Percentiles rank a stretch among this genome's conserved stretches.
These are phyloP conservation scores for Odocoileus virginianus DNA, from an alignment of 2,113 vertebrate species.

Conservation along the genomic window DNA sequence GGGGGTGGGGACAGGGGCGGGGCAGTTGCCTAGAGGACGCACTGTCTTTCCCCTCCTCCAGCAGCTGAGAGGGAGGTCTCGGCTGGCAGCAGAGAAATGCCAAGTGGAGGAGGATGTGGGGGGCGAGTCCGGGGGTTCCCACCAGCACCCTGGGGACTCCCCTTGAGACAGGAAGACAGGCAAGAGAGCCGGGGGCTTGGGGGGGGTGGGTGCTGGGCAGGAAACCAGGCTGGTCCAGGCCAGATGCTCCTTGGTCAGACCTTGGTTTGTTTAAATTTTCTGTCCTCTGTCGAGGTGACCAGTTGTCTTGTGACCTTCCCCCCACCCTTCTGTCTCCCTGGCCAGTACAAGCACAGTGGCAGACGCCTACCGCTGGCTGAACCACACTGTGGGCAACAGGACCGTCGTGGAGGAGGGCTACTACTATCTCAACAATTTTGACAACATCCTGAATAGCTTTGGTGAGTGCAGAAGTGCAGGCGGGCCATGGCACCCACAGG, in stretches of 20 bases:
- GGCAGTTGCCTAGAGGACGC: not conserved
- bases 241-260: not conserved
- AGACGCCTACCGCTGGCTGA: slow-evolving; percentile 90
- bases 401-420: slow-evolving; percentile 92
- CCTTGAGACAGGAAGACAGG: not conserved
- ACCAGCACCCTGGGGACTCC: too few relatives aligned
- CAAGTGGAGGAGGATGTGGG: not conserved
- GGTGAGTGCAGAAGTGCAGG: slow-evolving; percentile 79
- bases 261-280: not conserved
- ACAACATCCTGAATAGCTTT: slow-evolving; percentile 97
- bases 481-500: fast-evolving
- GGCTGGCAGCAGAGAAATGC: not conserved
- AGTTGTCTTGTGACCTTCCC: not conserved
- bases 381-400: slow-evolving; percentile 87
- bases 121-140: not conserved
- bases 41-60: too few relatives aligned
- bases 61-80: not conserved
- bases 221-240: not conserved
- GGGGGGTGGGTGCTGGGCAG: not conserved
- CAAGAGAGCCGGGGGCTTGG: not conserved
- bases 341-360: slow-evolving; percentile 92
- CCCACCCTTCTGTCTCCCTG: not conserved
- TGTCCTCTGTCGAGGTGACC: not conserved
- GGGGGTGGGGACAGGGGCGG: not conserved
- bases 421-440: slow-evolving; percentile 99